Base-by-base conservation (phyloP, 2,113 vertebrate species). In the Semnornis frantzii region DNA sequence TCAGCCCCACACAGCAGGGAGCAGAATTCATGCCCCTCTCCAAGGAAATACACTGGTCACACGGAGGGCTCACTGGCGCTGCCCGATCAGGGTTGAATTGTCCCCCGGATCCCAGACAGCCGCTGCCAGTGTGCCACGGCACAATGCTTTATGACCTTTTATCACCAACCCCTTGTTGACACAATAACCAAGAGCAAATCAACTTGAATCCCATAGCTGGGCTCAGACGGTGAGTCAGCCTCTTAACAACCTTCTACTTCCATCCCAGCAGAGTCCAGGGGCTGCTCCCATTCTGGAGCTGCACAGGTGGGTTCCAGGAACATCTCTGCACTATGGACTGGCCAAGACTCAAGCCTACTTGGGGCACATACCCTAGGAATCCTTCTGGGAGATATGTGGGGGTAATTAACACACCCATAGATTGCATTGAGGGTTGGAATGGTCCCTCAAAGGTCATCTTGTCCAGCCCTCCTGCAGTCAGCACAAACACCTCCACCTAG, bases 61-160 rank as follows among this genome's bases (percentile, higher is more conserved):
- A 5, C 10, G 37, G 5, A 30, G 27, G 24, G 31, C 14, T 69
- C 0, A 5, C 23, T 34, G 50, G 59, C 19, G 0, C 42, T 27
- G 80, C 64, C 3, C 2, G 2, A 6, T 1, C 4, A 14, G 59
- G 8, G 21, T 18, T 3, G 70, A 71, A 88, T 60, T 52, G 88
- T 85, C 87, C 75, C 78, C 1, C 3, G 10, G 70, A 27, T 81
- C 30, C 3, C 66, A 91, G 92, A 70, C 90, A 83, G 65, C 7
- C 6, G 55, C 90, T 96, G 93, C 78, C 93, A 81, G 74, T 16
- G 58, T 13, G 3, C 15, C 17, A 33, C 69, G 20, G 48, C 1
- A 96, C 96, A 96, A 96, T 93, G 83, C 96, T 96, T 95, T 88
- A 94, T 71, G 82, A 64, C 95, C 90, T 81, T 93, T 95, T 96